These are phyloP conservation scores for Eudyptes chrysolophus DNA, from an alignment of 2,113 vertebrate genomes.

Conservation along the genomic window DNA sequence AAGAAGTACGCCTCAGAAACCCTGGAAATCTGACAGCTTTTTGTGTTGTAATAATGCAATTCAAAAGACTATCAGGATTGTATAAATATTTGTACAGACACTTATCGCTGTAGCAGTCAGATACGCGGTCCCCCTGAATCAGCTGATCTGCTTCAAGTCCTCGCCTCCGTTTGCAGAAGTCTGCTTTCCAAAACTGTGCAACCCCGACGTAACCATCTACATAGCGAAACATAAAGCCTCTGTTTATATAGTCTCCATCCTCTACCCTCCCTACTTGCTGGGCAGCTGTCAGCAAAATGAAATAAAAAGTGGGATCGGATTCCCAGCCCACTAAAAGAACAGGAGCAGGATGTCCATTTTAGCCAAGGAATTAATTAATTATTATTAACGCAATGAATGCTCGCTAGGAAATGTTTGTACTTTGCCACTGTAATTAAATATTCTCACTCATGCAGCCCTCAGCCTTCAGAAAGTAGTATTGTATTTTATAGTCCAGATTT, in stretches of 20 bases:
- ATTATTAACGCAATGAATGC: not conserved
- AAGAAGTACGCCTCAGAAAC: not conserved
- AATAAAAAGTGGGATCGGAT: not conserved
- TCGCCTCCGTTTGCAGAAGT: not conserved
- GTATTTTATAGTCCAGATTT: not conserved
- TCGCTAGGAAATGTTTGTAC: not conserved
- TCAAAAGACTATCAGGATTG: conserved; percentile 53
- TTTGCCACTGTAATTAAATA: conserved; percentile 7
- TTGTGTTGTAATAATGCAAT: conserved; percentile 46
- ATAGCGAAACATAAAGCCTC: conserved; percentile 1
- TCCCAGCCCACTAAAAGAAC: not conserved
- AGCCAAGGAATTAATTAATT: conserved; percentile 20
- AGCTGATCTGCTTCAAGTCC: not conserved
- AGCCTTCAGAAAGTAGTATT: not conserved
- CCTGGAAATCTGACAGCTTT: conserved; percentile 57
- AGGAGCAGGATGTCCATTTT: not conserved
- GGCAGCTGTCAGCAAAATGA: conserved; percentile 7
- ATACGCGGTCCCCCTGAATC: conserved; percentile 18
- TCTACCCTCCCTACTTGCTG: not conserved
- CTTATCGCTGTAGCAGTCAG: conserved; percentile 57
- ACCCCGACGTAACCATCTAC: not conserved
- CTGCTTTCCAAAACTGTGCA: not conserved
- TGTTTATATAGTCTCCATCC: not conserved
- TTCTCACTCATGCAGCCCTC: not conserved
- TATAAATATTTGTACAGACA: conserved; percentile 73